phyloP scores from a whole-genome alignment of 2,797 vertebrate genomes.

The Calcarius lapponicus region DNA sequence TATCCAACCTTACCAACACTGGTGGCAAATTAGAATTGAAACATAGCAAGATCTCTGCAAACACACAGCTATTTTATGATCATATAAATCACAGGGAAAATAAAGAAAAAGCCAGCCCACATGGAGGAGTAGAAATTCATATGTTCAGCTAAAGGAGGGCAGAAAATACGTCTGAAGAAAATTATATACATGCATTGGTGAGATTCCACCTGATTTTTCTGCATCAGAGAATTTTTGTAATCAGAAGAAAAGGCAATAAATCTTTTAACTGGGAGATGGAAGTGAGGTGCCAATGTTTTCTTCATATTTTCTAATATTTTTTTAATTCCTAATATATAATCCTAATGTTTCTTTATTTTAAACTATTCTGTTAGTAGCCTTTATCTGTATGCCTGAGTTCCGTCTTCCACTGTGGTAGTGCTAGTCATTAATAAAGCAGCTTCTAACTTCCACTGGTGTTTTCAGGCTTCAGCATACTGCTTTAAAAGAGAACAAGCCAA shows the following conservation, averaged over 20 bases:
- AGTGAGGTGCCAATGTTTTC: neutral
- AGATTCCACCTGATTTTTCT: neutral
- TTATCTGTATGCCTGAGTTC: neutral
- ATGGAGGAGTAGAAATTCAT: conserved; percentile 19
- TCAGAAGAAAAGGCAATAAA: neutral
- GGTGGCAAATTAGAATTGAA: conserved; percentile 17
- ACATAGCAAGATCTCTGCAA: neutral
- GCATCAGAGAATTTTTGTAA: neutral
- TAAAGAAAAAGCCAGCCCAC: conserved; percentile 21
- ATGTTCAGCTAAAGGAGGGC: neutral
- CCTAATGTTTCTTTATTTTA: neutral
- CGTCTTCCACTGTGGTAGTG: neutral
- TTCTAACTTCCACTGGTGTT: neutral
- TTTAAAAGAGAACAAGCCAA: neutral
- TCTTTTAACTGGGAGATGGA: neutral
- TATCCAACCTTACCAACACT: neutral
- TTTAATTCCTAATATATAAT: neutral
- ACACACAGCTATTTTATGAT: neutral
- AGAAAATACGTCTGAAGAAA: conserved; percentile 16
- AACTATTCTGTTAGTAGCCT: neutral
- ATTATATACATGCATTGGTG: neutral
- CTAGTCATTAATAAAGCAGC: neutral
- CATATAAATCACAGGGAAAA: conserved; percentile 6
- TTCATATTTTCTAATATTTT: neutral
- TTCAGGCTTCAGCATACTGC: neutral